Evolutionary conservation across 2,888 invertebrate species (phyloP).

Genomic region (Melanchra persicariae): DNA sequence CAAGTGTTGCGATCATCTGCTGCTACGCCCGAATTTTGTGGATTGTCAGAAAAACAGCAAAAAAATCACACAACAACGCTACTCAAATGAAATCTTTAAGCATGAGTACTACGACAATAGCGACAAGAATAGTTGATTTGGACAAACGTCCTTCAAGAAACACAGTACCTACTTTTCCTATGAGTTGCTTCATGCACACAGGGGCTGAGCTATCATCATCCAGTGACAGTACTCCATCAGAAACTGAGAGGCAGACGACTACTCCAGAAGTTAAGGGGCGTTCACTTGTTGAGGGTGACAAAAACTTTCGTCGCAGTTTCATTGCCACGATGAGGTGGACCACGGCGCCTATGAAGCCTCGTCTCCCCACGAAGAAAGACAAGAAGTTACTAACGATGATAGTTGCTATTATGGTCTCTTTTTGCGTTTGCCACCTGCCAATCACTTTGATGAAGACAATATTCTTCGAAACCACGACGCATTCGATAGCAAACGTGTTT

Average conservation of each 20-base stretch:
- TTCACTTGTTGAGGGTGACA: constrained; percentile 70
- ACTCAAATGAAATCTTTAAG: constrained; percentile 77
- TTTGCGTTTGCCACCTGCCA: constrained; percentile 97
- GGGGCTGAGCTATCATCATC: constrained; percentile 77
- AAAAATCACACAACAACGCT: constrained; percentile 88
- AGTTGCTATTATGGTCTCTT: constrained; percentile 96
- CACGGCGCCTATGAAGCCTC: constrained; percentile 85
- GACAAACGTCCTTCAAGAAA: constrained; percentile 64
- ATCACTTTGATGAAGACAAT: constrained; percentile 96
- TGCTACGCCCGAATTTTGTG: constrained; percentile 96
- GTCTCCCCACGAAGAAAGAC: constrained; percentile 94
- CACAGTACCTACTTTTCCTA: constrained; percentile 53
- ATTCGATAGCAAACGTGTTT: constrained; percentile 93
- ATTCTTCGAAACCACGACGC: constrained; percentile 91
- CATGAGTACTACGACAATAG: constrained; percentile 63
- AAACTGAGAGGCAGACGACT: constrained; percentile 76
- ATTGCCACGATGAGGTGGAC: constrained; percentile 80
- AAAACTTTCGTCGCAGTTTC: constrained; percentile 74
- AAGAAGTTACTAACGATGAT: constrained; percentile 96
- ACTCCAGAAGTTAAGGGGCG: constrained; percentile 71
- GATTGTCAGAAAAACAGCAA: constrained; percentile 93
- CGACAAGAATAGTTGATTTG: constrained; percentile 55
- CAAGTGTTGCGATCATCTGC: constrained; percentile 95
- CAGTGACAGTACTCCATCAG: constrained; percentile 71
- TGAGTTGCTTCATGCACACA: constrained; percentile 69